Base-by-base conservation (phyloP, 1,140 invertebrate genomes). In the Orussus abietinus region DNA sequence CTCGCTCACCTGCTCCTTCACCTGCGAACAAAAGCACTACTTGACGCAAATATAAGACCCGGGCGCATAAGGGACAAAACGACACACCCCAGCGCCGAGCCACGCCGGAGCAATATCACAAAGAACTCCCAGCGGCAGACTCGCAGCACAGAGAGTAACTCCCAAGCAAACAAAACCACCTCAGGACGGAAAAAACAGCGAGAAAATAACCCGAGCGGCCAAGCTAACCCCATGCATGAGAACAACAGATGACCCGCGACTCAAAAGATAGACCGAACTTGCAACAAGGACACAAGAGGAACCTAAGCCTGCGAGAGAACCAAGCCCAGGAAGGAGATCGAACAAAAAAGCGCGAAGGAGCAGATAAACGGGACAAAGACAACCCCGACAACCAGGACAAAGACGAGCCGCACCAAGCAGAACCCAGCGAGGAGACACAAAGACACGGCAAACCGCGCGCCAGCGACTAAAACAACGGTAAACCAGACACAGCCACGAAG, bases 261-360 rank as follows among this genome's bases (percentile, higher is more conserved):
- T n/a, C n/a, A n/a, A n/a, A n/a, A n/a, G n/a, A n/a, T n/a, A n/a
- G n/a, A n/a, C n/a, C n/a, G n/a, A n/a, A n/a, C n/a, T n/a, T 33
- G 3, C 20, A 17, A 20, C 10, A 4, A 14, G 6, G 5, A 20
- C 1, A 9, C 7, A 4, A 4, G 58, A 44, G 57, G 56, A 21
- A 44, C 45, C 43, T 40, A 55, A 53, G 59, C 45, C 14, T 57
- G 56, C 6, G 55, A 50, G 10, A 71, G 65, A 4, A 70, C 70
- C 1, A 78, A 57, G 5, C 78, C 78, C 13, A 75, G 51, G 52
- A 80, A 79, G 2, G 70, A 69, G 14, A 84, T 77, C 0, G 73
- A 72, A 53, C 84, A 88, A 17, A 86, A 47, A 5, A 80, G 77
- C 0, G 84, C 84, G 12, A 83, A 75, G 1, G 74, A 74, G 49